phyloP scores from a whole-genome alignment of 2,888 invertebrate genomes.

The Pachymerium ferrugineum region DNA sequence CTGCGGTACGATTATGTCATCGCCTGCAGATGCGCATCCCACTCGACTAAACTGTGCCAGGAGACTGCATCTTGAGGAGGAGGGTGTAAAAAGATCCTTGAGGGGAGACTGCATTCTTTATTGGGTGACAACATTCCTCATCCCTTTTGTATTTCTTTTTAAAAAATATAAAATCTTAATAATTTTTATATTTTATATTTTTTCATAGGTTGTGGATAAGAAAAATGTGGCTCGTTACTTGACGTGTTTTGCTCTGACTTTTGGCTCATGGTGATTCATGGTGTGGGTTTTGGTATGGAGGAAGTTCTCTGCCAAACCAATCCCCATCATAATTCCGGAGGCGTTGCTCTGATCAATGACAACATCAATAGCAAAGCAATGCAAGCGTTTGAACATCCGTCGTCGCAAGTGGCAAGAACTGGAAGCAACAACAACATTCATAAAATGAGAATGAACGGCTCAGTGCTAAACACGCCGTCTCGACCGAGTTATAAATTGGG shows the following conservation, averaged over 20 bases:
- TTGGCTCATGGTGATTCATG: constrained; percentile 11
- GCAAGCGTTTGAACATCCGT: background rate
- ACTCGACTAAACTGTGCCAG: constrained; percentile 19
- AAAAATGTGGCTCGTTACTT: background rate
- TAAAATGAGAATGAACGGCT: constrained; percentile 1
- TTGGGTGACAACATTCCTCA: constrained; percentile 25
- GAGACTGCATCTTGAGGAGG: constrained; percentile 23
- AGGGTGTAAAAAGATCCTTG: constrained; percentile 17
- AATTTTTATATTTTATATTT: background rate
- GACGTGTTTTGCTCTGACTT: background rate
- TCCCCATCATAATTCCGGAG: background rate
- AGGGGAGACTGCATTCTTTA: constrained; percentile 20
- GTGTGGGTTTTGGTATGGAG: constrained; percentile 19
- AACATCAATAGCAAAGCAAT: constrained; percentile 5
- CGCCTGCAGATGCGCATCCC: constrained; percentile 25
- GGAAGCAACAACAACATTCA: constrained; percentile 1
- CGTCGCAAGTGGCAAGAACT: background rate
- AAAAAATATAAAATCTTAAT: background rate
- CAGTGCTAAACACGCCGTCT: background rate
- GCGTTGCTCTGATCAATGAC: constrained; percentile 1
- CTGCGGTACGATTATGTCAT: constrained; percentile 22
- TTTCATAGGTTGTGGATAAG: background rate
- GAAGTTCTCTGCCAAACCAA: constrained; percentile 5
- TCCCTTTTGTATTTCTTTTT: background rate
- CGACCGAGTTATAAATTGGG: constrained; percentile 14